Base-by-base conservation (phyloP, 92 coral and sea anemone genomes). In the Meandrina meandrites region DNA sequence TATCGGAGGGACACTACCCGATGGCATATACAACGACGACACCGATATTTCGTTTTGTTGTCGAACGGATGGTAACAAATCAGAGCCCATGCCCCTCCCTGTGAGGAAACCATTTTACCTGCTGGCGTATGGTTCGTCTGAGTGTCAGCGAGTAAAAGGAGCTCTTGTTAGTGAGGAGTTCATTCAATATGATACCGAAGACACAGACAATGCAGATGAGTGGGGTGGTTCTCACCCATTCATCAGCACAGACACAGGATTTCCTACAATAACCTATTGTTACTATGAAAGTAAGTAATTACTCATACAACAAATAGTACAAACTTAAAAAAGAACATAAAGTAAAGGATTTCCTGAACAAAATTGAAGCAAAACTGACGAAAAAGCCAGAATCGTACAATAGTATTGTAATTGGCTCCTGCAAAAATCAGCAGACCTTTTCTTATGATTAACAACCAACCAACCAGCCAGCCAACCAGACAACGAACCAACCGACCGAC, bases 141-240 rank as follows among this genome's bases (percentile, higher is more conserved):
- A 90, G 32, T 94, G 97, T 81, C 97, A 94, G 81, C 93, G 79
- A 67, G 97, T 94, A 7, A 35, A 88, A 67, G 89, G 97, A 88
- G 93, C 97, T 18, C 70, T 92, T 45, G 92, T 88, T 42, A 81
- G 83, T n/a, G 72, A 74, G 81, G 94, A 94, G 76, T 94, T 78
- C 81, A 92, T 94, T 12, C 83, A 56, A 60, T 94, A 81, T 54
- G 92, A 94, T 50, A 86, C 92, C 14, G 93, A 92, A 54, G 70
- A 81, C 64, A 40, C 15, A 7, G 57, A 37, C 2, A 88, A 92
- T 83, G 9, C 0, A 15, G 94, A 94, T 73, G 17, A 17, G 0
- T 77, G 67, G 40, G 31, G 0, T 16, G 92, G 88, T 0, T 40
- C 27, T 48, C 86, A 85, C 48, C 90, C 94, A 8, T 82, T 77